These are phyloP conservation scores for Sphenodon punctatus DNA, from an alignment of 2,797 vertebrate species.

Conservation along the genomic window DNA sequence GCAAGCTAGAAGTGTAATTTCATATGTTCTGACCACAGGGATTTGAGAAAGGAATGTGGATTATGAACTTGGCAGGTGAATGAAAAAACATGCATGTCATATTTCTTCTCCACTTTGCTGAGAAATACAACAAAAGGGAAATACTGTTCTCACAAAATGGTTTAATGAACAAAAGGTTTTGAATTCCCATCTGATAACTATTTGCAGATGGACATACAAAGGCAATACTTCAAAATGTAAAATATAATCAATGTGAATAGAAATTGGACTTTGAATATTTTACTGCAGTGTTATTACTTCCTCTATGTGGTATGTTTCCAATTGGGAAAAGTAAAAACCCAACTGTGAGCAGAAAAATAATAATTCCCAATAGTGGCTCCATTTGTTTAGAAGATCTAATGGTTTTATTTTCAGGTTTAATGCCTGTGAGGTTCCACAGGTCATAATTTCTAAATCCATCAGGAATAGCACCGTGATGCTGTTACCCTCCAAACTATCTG, in stretches of 20 bases:
- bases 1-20: not conserved
- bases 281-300: slow-evolving; percentile 68
- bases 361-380: slow-evolving; percentile 46
- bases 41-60: slow-evolving; percentile 7
- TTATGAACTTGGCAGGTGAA: slow-evolving; percentile 44
- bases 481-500: slow-evolving; percentile 55
- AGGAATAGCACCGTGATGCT: slow-evolving; percentile 44
- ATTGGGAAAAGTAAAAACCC: slow-evolving; percentile 68
- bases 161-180: slow-evolving; percentile 43
- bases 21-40: not conserved
- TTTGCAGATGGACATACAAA: slow-evolving; percentile 69
- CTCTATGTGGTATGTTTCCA: slow-evolving; percentile 68
- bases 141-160: slow-evolving; percentile 43
- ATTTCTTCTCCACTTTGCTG: slow-evolving; percentile 37
- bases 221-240: slow-evolving; percentile 69
- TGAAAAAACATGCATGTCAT: slow-evolving; percentile 20
- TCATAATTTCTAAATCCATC: slow-evolving; percentile 70
- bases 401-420: slow-evolving; percentile 71
- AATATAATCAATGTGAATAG: slow-evolving; percentile 71
- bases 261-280: slow-evolving; percentile 70
- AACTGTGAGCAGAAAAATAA: slow-evolving; percentile 18
- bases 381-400: slow-evolving; percentile 71
- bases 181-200: slow-evolving; percentile 63
- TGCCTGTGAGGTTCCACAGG: slow-evolving; percentile 64
- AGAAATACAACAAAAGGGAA: slow-evolving; percentile 37